phyloP scores from a whole-genome alignment of 2,888 invertebrate genomes.

The Craniophora ligustri region DNA sequence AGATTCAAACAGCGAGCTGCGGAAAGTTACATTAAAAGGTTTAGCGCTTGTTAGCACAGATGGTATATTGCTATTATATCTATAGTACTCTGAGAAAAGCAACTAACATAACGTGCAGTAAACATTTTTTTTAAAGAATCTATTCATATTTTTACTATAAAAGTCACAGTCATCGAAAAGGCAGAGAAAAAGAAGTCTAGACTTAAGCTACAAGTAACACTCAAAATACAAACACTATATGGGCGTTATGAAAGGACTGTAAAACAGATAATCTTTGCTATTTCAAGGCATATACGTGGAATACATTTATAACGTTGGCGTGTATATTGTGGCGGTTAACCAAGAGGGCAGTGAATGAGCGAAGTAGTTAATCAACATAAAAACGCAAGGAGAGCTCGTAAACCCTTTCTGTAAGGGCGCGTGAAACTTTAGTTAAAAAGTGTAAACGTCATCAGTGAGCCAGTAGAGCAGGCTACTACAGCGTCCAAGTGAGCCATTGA shows the following conservation, averaged over 20 bases:
- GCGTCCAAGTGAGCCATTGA: slow-evolving; percentile 51
- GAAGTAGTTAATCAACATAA: slow-evolving; percentile 51
- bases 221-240: not conserved
- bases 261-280: slow-evolving; percentile 15
- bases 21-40: slow-evolving; percentile 10
- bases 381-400: slow-evolving; percentile 42
- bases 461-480: slow-evolving; percentile 41
- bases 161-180: slow-evolving; percentile 14
- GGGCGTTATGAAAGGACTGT: not conserved
- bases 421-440: slow-evolving; percentile 57
- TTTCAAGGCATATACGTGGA: slow-evolving; percentile 14
- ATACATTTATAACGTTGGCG: slow-evolving; percentile 18
- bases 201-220: not conserved
- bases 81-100: not conserved
- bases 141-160: not conserved
- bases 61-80: slow-evolving; percentile 1
- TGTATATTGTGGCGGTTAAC: slow-evolving; percentile 9
- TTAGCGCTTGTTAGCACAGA: slow-evolving; percentile 16
- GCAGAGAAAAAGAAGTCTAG: slow-evolving; percentile 3
- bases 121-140: slow-evolving; percentile 20
- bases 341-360: slow-evolving; percentile 21
- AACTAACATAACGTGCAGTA: slow-evolving; percentile 8
- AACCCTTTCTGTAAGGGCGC: slow-evolving; percentile 49
- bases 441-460: slow-evolving; percentile 55
- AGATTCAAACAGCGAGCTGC: not conserved